These are phyloP conservation scores for Cosmia pyralina DNA, from an alignment of 2,888 invertebrate species.

Conservation along the genomic window DNA sequence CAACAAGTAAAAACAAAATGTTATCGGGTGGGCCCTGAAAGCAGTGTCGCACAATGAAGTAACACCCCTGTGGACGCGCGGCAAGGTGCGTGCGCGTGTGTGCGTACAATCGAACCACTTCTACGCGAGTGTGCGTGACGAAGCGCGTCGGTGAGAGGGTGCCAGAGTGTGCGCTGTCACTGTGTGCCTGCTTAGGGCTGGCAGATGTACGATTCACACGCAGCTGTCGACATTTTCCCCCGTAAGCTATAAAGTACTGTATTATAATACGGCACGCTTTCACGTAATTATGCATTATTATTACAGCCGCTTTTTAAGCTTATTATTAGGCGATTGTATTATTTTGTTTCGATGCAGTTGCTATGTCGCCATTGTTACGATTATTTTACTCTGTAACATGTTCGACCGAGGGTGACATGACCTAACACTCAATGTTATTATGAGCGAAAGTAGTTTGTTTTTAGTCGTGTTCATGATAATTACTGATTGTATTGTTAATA, in stretches of 20 bases:
- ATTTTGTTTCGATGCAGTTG: constrained; percentile 82
- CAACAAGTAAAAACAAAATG: constrained; percentile 90
- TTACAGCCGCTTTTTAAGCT: constrained; percentile 79
- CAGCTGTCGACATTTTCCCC: constrained; percentile 85
- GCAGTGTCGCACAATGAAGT: constrained; percentile 77
- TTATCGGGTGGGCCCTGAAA: constrained; percentile 82
- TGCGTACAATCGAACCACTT: constrained; percentile 54
- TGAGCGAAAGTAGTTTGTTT: constrained; percentile 30
- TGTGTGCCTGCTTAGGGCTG: constrained; percentile 79
- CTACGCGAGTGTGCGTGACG: constrained; percentile 64
- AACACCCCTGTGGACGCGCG: constrained; percentile 76
- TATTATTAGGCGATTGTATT: constrained; percentile 80
- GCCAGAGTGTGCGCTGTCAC: constrained; percentile 67
- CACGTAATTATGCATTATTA: constrained; percentile 88
- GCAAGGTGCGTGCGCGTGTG: constrained; percentile 72
- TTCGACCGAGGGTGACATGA: constrained; percentile 41
- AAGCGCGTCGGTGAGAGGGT: constrained; percentile 53
- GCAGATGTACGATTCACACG: constrained; percentile 84
- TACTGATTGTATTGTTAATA: constrained; percentile 4
- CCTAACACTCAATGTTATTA: constrained; percentile 32
- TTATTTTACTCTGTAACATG: constrained; percentile 41
- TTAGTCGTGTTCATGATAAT: constrained; percentile 21
- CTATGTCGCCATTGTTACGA: constrained; percentile 69
- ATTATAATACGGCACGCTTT: constrained; percentile 88
- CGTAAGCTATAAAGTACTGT: constrained; percentile 76